phyloP scores from a whole-genome alignment of 2,888 invertebrate species.

The Ryuthela nishihirai region DNA sequence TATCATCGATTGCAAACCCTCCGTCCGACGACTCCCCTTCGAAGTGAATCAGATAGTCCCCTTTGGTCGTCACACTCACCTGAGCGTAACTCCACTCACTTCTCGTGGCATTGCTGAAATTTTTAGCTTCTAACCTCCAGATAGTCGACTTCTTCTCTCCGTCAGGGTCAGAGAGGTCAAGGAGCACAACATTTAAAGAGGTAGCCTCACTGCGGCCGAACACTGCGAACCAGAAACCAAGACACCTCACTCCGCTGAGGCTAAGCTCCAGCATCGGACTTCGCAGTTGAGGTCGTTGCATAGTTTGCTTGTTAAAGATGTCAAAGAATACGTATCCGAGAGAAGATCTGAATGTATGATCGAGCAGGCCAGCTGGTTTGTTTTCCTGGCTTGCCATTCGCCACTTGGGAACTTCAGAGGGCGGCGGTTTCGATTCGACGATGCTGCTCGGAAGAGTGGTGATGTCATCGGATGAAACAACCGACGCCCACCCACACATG shows the following conservation, averaged over 20 bases:
- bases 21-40: slow-evolving; percentile 59
- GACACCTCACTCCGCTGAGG: slow-evolving; percentile 52
- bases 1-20: slow-evolving; percentile 59
- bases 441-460: slow-evolving; percentile 15
- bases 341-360: slow-evolving; percentile 57
- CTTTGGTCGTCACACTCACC: slow-evolving; percentile 54
- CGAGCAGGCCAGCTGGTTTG: slow-evolving; percentile 58
- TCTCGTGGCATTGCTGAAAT: slow-evolving; percentile 42
- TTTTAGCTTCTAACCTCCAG: slow-evolving; percentile 28
- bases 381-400: slow-evolving; percentile 56
- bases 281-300: slow-evolving; percentile 41
- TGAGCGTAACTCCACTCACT: slow-evolving; percentile 55
- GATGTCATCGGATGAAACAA: slow-evolving; percentile 1
- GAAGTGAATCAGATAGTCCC: slow-evolving; percentile 54
- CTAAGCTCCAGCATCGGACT: slow-evolving; percentile 51
- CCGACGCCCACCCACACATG: slow-evolving; percentile 56
- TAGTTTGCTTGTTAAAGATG: slow-evolving; percentile 55
- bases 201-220: slow-evolving; percentile 58
- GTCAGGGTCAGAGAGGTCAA: slow-evolving; percentile 25
- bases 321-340: slow-evolving; percentile 60
- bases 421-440: neutral
- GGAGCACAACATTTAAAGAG: slow-evolving; percentile 28
- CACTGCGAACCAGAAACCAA: slow-evolving; percentile 57
- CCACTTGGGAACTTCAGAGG: slow-evolving; percentile 53
- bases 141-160: slow-evolving; percentile 13